A percentile compares a stretch with the other conserved stretches of the same genome.
Evolutionary conservation across 2,888 invertebrate genomes (phyloP).

Genomic region (Hanleya hanleyi): DNA sequence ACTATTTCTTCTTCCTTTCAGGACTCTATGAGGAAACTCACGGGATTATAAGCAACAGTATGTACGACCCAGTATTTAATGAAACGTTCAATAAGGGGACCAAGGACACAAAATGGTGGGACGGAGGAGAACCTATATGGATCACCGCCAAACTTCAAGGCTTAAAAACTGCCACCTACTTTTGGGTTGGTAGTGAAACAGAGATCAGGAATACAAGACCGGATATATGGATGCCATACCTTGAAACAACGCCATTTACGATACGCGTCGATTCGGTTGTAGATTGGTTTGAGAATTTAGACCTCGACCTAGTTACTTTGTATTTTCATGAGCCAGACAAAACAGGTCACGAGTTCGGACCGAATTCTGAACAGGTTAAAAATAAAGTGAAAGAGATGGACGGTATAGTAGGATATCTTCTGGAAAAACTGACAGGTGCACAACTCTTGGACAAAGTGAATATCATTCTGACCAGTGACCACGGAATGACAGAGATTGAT

Average conservation of each 20-base stretch:
- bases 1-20: slow-evolving; percentile 60
- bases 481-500: slow-evolving; percentile 62
- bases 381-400: slow-evolving; percentile 45
- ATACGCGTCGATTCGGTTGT: slow-evolving; percentile 78
- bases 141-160: slow-evolving; percentile 76
- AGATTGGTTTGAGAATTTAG: slow-evolving; percentile 58
- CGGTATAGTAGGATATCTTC: slow-evolving; percentile 41
- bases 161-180: slow-evolving; percentile 74
- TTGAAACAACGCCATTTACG: slow-evolving; percentile 74
- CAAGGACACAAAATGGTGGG: slow-evolving; percentile 57
- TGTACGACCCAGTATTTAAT: slow-evolving; percentile 76
- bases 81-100: slow-evolving; percentile 42
- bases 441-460: slow-evolving; percentile 47
- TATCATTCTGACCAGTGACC: slow-evolving; percentile 62
- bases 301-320: slow-evolving; percentile 46
- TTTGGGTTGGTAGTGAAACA: slow-evolving; percentile 81
- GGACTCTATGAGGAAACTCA: slow-evolving; percentile 81
- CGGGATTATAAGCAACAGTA: slow-evolving; percentile 80
- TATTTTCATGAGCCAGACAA: slow-evolving; percentile 63
- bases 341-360: slow-evolving; percentile 58
- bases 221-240: slow-evolving; percentile 68
- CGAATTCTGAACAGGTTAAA: slow-evolving; percentile 41
- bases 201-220: slow-evolving; percentile 75
- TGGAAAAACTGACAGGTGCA: not conserved
- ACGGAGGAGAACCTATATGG: slow-evolving; percentile 64